Evolutionary conservation across 2,113 vertebrate species (phyloP), one percentile per base, ranked within the genome.

Genomic region (Nicator chloris): DNA sequence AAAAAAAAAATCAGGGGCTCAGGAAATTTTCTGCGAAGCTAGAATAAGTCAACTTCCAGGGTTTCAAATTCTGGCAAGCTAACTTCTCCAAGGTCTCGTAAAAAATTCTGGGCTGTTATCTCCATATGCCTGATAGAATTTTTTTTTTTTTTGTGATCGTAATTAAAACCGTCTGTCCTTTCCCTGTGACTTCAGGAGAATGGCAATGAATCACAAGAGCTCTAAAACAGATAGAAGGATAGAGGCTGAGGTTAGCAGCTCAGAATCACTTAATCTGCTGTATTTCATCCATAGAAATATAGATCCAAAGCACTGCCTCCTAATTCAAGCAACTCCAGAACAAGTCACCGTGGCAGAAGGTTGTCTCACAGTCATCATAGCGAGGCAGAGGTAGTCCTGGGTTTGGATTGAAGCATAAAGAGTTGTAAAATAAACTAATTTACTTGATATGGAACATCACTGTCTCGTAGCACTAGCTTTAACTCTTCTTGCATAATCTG

Each of bases 161-260:
- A 97, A 96, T 97, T 96, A 96, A 97, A 97, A 95, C 88, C 22
- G 70, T 91, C 94, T 93, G 93, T 97, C 94, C 95, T 93, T 96
- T 94, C 86, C 56, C 69, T 70, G 88, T 80, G 79, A 95, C 86
- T 95, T 96, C 93, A 92, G 94, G 92, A 97, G 96, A 97, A 96
- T 97, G 89, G 90, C 91, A 97, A 97, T 96, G 96, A 97, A 96
- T 94, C 93, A 94, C 66, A 86, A 91, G 72, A 92, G 71, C 82
- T 87, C 84, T 88, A 69, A 88, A 93, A 96, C 88, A 73, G 72
- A 59, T 64, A 82, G 87, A 94, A 90, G 88, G 72, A 82, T 72
- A 84, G 88, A 95, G 71, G 61, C 54, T 93, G 75, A 94, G 82
- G 75, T 82, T 96, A 88, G 90, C 68, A 80, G 82, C 79, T 92